These are phyloP conservation scores for Pediacus dermestoides DNA, from an alignment of 2,888 invertebrate genomes.

Conservation along the genomic window DNA sequence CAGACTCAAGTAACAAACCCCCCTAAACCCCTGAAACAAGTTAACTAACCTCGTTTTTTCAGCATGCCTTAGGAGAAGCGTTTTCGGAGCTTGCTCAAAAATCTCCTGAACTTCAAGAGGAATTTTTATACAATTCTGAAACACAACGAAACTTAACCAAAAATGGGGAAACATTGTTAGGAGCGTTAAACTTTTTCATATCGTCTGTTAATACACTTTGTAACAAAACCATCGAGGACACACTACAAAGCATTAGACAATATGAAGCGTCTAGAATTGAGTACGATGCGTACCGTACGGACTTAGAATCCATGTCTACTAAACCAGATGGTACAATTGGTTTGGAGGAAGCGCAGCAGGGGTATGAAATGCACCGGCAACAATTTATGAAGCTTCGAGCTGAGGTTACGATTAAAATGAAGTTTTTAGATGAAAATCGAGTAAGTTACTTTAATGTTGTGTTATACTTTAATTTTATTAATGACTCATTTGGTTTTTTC, in stretches of 20 bases:
- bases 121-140: slow-evolving; percentile 93
- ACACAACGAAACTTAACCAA: slow-evolving; percentile 89
- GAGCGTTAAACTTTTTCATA: slow-evolving; percentile 94
- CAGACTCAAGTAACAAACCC: slow-evolving; percentile 71
- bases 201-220: slow-evolving; percentile 93
- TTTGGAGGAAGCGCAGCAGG: slow-evolving; percentile 75
- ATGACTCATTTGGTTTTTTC: slow-evolving; percentile 30
- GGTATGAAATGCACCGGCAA: slow-evolving; percentile 80
- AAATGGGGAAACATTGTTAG: slow-evolving; percentile 89
- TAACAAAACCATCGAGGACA: slow-evolving; percentile 98
- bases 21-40: not conserved
- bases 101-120: slow-evolving; percentile 91
- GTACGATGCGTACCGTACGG: slow-evolving; percentile 96
- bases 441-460: slow-evolving; percentile 58
- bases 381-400: slow-evolving; percentile 89
- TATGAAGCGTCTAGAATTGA: slow-evolving; percentile 83
- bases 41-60: slow-evolving; percentile 34
- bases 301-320: slow-evolving; percentile 78
- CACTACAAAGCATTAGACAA: slow-evolving; percentile 70
- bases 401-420: slow-evolving; percentile 93
- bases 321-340: slow-evolving; percentile 58
- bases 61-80: slow-evolving; percentile 86
- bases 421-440: slow-evolving; percentile 95
- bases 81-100: slow-evolving; percentile 95
- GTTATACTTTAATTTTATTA: not conserved